Evolutionary conservation across 2,797 vertebrate genomes (phyloP), one percentile per base, ranked within the genome.

Genomic region (Hipposideros larvatus): DNA sequence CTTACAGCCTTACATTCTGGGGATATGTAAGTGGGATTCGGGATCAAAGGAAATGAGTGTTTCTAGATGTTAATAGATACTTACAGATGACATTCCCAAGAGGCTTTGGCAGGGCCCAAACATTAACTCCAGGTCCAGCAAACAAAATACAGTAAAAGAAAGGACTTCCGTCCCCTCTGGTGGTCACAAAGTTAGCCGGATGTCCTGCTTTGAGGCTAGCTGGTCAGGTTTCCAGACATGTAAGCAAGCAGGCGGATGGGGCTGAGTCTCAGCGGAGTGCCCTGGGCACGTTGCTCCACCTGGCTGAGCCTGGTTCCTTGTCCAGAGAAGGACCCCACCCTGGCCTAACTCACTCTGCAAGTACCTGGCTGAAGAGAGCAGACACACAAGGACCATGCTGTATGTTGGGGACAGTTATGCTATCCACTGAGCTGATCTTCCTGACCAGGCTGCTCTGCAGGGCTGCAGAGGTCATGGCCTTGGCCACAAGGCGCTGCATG

Each of bases 341-440:
- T 11, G 21, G 21, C 21, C 78, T 18, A 5, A 53, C n/a, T 68
- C 26, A 24, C 11, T 37, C n/a, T 16, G 5, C 1, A 11, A 22
- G 51, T 21, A 4, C 18, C n/a, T 14, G 4, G 51, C 22, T 57
- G 34, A 48, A 84, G 41, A 28, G 8, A 34, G 5, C 75, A 55
- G 75, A 53, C 9, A 24, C 5, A 0, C 61, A 66, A n/a, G 41
- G n/a, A 65, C 61, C 21, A 10, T 0, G 8, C 13, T 6, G 2
- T 1, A 0, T 0, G 0, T 14, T 14, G 43, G 65, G 51, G 6
- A 41, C 1, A 0, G 21, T n/a, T 15, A 0, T 26, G 7, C n/a
- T 9, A 11, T 43, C 22, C 31, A 3, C 16, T 9, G 22, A 48
- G 66, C 57, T 37, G 24, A 19, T 11, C 28, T 65, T 34, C 88